A percentile compares a stretch with the other conserved stretches of the same genome.
phyloP scores from a whole-genome alignment of 2,888 invertebrate species.

The Pristionchus fissidentatus region DNA sequence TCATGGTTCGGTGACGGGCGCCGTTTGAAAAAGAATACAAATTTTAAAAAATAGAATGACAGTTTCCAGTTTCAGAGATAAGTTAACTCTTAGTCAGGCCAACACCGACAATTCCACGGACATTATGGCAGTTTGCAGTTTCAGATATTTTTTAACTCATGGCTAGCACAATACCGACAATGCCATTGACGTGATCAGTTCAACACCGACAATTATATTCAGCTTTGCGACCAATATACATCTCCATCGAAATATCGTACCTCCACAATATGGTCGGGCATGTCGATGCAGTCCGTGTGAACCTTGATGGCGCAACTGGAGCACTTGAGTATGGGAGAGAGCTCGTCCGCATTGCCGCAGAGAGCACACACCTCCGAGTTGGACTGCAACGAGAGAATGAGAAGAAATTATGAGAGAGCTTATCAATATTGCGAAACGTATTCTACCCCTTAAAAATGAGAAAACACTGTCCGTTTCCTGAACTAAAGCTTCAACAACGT shows the following conservation, averaged over 20 bases:
- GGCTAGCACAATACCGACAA: neutral
- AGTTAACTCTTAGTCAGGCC: no score
- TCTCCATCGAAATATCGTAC: neutral
- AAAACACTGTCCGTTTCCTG: no score
- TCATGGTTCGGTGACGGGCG: neutral
- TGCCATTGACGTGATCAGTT: no score
- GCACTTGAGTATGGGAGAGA: conserved; percentile 52
- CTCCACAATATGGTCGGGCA: conserved; percentile 87
- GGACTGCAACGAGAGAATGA: neutral
- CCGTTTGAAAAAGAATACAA: neutral
- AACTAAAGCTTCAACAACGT: no score
- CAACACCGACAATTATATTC: no score
- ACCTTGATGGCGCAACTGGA: conserved; percentile 59
- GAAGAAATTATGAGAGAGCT: neutral
- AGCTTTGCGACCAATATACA: no score
- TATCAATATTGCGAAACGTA: neutral
- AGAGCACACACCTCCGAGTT: conserved; percentile 48
- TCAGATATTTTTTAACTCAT: no score
- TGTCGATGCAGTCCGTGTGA: conserved; percentile 90
- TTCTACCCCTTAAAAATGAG: no score
- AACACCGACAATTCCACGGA: no score
- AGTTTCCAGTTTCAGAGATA: no score
- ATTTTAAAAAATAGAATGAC: neutral
- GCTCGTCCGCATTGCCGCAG: conserved; percentile 46
- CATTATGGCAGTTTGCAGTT: no score